These are phyloP conservation scores for Drosophila lacicola DNA, from an alignment of 2,888 invertebrate genomes.

Conservation along the genomic window DNA sequence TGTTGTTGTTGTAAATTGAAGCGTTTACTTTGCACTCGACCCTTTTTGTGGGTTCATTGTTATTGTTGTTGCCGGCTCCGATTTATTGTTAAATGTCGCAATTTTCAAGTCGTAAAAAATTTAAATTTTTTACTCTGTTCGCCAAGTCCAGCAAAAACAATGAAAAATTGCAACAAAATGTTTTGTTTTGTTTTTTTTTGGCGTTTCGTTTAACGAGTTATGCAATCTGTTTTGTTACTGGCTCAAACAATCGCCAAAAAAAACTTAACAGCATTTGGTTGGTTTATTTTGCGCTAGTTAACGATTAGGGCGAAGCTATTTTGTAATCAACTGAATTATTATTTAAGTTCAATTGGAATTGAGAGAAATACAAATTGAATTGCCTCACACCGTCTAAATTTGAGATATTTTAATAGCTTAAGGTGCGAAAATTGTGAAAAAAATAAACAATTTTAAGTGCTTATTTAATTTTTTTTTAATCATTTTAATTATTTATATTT, in stretches of 20 bases:
- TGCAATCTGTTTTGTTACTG: slow-evolving; percentile 57
- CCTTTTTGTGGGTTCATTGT: slow-evolving; percentile 15
- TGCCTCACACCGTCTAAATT: not conserved
- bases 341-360: slow-evolving; percentile 18
- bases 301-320: slow-evolving; percentile 17
- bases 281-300: slow-evolving; percentile 2
- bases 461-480: not conserved
- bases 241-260: slow-evolving; percentile 42
- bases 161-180: slow-evolving; percentile 62
- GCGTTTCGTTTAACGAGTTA: slow-evolving; percentile 52
- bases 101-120: slow-evolving; percentile 73
- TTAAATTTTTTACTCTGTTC: slow-evolving; percentile 42
- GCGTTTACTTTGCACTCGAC: slow-evolving; percentile 34
- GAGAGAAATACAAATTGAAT: not conserved
- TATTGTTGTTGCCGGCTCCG: slow-evolving; percentile 33
- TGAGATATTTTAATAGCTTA: no score
- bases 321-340: slow-evolving; percentile 40
- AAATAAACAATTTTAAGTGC: no score
- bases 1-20: slow-evolving; percentile 46
- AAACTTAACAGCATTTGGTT: slow-evolving; percentile 17
- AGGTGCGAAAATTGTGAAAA: not conserved
- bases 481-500: not conserved
- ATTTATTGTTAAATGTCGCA: slow-evolving; percentile 71
- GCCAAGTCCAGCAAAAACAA: slow-evolving; percentile 42
- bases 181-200: slow-evolving; percentile 34